phyloP scores from a whole-genome alignment of 2,797 vertebrate species.

The Remorina albescens region DNA sequence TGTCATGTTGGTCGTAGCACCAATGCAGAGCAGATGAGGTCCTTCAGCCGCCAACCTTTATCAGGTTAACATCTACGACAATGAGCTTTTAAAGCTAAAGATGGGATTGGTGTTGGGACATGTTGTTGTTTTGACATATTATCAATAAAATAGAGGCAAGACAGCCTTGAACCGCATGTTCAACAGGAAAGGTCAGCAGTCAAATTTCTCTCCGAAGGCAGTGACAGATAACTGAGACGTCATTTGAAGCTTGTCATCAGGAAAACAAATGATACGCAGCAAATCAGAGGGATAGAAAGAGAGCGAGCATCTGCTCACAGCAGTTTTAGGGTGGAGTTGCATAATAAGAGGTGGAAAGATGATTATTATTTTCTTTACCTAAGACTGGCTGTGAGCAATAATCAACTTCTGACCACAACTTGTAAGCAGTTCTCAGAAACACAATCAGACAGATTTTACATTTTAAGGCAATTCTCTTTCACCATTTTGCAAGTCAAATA shows the following conservation, averaged over 20 bases:
- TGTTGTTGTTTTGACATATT: background rate
- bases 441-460: background rate
- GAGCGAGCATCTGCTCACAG: constrained; percentile 6
- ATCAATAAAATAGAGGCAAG: background rate
- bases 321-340: constrained; percentile 40
- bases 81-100: background rate
- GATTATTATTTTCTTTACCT: constrained; percentile 49
- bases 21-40: constrained; percentile 48
- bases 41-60: constrained; percentile 18
- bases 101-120: background rate
- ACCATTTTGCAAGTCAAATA: background rate
- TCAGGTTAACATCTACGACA: constrained; percentile 29
- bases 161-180: background rate
- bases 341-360: constrained; percentile 51
- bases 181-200: background rate
- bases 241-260: constrained; percentile 23
- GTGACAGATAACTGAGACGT: constrained; percentile 28
- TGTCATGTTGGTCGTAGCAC: constrained; percentile 6
- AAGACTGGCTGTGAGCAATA: constrained; percentile 27
- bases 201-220: background rate
- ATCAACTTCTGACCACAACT: constrained; percentile 50
- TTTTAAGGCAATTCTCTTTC: background rate
- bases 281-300: constrained; percentile 22
- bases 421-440: background rate
- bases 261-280: constrained; percentile 39